phyloP scores from a whole-genome alignment of 2,888 invertebrate species.

The Linnaemya tessellans region DNA sequence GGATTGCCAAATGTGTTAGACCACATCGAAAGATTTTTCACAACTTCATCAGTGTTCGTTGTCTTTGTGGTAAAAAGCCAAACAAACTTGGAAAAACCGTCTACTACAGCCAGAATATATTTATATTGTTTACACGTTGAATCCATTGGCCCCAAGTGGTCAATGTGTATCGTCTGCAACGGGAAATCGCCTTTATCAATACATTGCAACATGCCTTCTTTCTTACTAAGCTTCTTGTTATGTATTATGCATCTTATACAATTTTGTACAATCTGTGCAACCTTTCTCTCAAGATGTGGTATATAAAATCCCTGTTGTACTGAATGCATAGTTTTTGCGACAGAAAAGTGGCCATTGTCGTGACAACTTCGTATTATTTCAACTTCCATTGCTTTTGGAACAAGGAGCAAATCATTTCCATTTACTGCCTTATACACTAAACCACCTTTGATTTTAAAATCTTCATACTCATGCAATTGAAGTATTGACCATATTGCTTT shows the following conservation, averaged over 20 bases:
- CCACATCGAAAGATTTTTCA: too few species aligned
- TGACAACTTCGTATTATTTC: slow-evolving; percentile 68
- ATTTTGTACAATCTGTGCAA: slow-evolving; percentile 1
- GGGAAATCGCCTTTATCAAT: too few species aligned
- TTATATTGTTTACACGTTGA: too few species aligned
- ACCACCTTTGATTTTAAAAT: slow-evolving; percentile 51
- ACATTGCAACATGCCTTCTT: too few species aligned
- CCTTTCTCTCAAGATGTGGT: slow-evolving; percentile 51
- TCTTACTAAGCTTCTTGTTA: too few species aligned
- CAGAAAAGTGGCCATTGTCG: slow-evolving; percentile 59
- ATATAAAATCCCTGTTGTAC: slow-evolving; percentile 61
- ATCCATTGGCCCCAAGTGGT: too few species aligned
- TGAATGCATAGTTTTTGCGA: slow-evolving; percentile 41
- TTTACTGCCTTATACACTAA: slow-evolving; percentile 60
- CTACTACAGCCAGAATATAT: too few species aligned
- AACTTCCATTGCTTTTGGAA: slow-evolving; percentile 41
- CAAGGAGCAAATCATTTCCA: slow-evolving; percentile 65
- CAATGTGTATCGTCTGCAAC: too few species aligned
- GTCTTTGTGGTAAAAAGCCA: too few species aligned
- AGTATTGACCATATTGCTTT: slow-evolving; percentile 38
- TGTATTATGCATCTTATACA: slow-evolving; percentile 19
- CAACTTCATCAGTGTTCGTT: too few species aligned
- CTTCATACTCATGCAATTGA: slow-evolving; percentile 24
- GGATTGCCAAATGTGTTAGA: too few species aligned
- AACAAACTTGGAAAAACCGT: too few species aligned